Percentiles rank a stretch among this genome's conserved stretches.
phyloP scores from a whole-genome alignment of 2,797 vertebrate species.

The Megalops cyprinoides region DNA sequence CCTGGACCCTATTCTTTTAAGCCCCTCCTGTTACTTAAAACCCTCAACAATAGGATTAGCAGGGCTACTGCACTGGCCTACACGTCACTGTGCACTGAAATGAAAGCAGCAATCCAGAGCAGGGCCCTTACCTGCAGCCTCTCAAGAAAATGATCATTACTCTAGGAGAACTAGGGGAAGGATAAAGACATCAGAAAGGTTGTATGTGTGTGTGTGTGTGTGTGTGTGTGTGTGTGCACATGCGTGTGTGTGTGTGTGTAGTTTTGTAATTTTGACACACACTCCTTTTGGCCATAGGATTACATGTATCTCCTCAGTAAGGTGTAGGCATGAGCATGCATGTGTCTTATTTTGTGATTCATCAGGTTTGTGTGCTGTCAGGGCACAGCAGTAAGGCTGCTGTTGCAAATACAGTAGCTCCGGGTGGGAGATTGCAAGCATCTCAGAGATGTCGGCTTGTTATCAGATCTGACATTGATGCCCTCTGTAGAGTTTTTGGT shows the following conservation, averaged over 20 bases:
- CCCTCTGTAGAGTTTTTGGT: conserved; percentile 33
- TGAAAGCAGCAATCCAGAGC: background rate
- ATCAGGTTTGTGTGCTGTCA: conserved; percentile 23
- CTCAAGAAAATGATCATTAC: background rate
- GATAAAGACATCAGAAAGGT: conserved; percentile 9
- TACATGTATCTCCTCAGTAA: conserved; percentile 21
- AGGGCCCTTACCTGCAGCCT: background rate
- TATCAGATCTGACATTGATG: conserved; percentile 50
- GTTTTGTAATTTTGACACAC: background rate
- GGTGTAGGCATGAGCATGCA: background rate
- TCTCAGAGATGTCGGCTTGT: conserved; percentile 48
- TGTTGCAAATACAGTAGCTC: background rate
- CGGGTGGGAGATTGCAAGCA: conserved; percentile 4
- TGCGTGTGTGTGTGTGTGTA: background rate
- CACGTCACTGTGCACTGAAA: background rate
- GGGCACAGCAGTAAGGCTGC: background rate
- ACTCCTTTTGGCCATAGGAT: background rate
- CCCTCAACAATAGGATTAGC: conserved; percentile 35
- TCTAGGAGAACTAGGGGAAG: background rate
- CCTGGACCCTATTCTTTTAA: conserved; percentile 21
- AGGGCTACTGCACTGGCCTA: conserved; percentile 17
- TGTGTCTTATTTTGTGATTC: background rate
- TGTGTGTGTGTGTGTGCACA: background rate
- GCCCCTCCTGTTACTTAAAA: conserved; percentile 28
- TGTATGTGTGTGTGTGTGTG: background rate